Base-by-base conservation (phyloP, 2,797 vertebrate species). In the Anisognathus igniventris region DNA sequence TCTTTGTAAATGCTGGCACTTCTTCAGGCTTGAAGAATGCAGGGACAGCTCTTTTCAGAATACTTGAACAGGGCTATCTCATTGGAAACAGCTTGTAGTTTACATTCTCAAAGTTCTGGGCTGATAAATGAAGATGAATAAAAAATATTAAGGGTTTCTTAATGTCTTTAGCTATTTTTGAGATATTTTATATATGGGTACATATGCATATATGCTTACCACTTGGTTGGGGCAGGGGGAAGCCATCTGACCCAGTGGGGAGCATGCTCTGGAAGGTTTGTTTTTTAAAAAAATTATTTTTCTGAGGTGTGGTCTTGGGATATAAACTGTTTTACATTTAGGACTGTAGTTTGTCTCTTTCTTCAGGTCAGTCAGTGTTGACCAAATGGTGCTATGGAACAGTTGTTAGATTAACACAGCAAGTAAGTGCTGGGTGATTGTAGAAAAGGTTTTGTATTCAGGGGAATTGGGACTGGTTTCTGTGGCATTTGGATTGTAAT, bases 101-200 rank as follows among this genome's bases (percentile, higher is more conserved):
- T 82, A 78, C 76, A 25, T 65, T 78, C 78, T 78, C 40, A 15
- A 71, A 92, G 19, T 86, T 86, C 40, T 74, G 70, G 72, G 30
- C 44, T 94, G 72, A 85, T 82, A 82, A 64, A 51, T 61, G 72
- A 77, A 86, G 74, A 82, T 80, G 7, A 96, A 67, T 95, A 62
- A 74, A 57, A 74, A 64, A 22, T 24, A 47, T 83, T 71, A 71
- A 73, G n/a, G 66, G n/a, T 75, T 83, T 88, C 33, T 76, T 88
- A 68, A 60, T 62, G 22, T 53, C 67, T 92, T 56, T 14, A 78
- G 39, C 51, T 92, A 30, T 61, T 84, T 86, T 68, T 84, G 71
- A 82, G 37, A 24, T 51, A 45, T 28, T 87, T 77, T 75, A 14
- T 78, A 1, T 74, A 9, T 47, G 20, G 37, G 12, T 54, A 66